A percentile compares a stretch with the other conserved stretches of the same genome.
Conservation (phyloP, 2,888 invertebrate species). For the Vannuccia rotundouncinata region DNA sequence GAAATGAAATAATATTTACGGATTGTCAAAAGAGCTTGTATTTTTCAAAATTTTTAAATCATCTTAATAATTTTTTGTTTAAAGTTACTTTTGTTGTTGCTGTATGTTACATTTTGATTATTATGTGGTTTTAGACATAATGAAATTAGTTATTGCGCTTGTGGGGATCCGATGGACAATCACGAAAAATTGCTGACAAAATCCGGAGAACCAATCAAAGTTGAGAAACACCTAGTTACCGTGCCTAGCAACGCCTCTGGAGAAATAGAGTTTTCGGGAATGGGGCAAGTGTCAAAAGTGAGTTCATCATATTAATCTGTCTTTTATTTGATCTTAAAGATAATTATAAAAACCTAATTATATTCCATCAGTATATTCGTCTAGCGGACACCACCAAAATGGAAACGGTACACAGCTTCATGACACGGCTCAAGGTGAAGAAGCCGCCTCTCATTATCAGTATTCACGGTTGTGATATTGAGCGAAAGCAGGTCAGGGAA, state of each 20-base stretch:
- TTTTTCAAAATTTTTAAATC: too few relatives aligned
- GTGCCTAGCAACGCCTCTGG: not conserved
- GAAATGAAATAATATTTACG: too few relatives aligned
- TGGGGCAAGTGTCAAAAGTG: not conserved
- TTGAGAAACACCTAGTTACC: not conserved
- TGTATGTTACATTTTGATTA: too few relatives aligned
- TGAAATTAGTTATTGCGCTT: not conserved
- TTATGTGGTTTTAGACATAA: not conserved
- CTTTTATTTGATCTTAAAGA: too few relatives aligned
- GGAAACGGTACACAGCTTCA: not conserved
- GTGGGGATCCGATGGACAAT: not conserved
- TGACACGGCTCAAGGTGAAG: not conserved
- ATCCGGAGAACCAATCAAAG: not conserved
- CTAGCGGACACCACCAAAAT: not conserved
- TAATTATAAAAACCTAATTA: too few relatives aligned
- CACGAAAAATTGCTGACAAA: not conserved
- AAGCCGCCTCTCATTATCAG: slow-evolving; percentile 32
- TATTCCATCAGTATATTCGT: not conserved
- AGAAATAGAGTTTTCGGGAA: not conserved
- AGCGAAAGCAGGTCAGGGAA: slow-evolving; percentile 21
- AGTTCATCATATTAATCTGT: too few relatives aligned
- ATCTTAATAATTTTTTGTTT: too few relatives aligned
- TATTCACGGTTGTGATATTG: slow-evolving; percentile 31
- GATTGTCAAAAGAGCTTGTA: too few relatives aligned
- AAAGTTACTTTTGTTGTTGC: too few relatives aligned